phyloP scores from a whole-genome alignment of 1,140 invertebrate species.

The Drosophila mauritiana region DNA sequence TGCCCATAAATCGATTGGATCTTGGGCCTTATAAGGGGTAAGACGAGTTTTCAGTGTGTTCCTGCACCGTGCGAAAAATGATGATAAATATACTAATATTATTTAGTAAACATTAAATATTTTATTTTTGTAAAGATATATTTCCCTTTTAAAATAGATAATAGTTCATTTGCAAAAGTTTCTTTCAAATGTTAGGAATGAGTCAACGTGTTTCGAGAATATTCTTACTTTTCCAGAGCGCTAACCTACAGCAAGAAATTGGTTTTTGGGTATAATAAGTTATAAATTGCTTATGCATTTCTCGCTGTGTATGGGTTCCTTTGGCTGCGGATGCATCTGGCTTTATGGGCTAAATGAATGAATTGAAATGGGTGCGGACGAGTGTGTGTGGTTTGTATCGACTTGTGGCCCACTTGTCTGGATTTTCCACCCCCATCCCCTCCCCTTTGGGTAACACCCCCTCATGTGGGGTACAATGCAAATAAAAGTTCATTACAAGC shows the following conservation, averaged over 20 bases:
- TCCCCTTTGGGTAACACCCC: not conserved
- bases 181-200: no score
- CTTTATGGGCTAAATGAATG: conserved; percentile 75
- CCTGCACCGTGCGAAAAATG: conserved; percentile 2
- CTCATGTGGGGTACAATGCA: conserved; percentile 56
- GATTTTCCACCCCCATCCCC: not conserved
- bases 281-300: not conserved
- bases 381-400: conserved; percentile 68
- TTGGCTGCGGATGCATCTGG: conserved; percentile 55
- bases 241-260: no score
- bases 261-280: no score
- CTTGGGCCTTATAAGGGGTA: conserved; percentile 1
- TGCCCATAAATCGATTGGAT: conserved; percentile 77
- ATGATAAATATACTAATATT: not conserved
- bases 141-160: no score
- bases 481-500: conserved; percentile 81
- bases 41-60: conserved; percentile 10
- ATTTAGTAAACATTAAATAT: no score
- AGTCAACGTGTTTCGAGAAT: no score
- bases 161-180: no score
- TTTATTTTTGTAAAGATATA: no score
- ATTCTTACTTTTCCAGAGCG: no score
- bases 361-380: conserved; percentile 72
- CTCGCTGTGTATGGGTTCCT: conserved; percentile 34
- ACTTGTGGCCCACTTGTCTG: conserved; percentile 69